Conservation (phyloP, 2,113 vertebrate genomes). For the Narcine bancroftii region DNA sequence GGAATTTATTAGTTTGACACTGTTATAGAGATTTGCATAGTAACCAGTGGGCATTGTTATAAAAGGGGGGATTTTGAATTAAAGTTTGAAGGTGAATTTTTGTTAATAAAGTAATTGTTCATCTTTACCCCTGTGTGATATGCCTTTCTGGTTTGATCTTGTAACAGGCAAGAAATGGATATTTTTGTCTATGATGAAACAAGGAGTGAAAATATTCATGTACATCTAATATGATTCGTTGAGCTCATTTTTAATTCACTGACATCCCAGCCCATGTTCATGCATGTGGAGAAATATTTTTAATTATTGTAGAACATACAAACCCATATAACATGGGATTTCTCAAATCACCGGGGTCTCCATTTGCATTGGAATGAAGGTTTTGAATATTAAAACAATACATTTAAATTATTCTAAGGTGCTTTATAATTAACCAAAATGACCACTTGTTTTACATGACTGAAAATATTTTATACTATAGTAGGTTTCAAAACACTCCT, state of each 20-base stretch:
- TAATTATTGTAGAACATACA: not conserved
- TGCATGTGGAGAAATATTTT: too few species aligned
- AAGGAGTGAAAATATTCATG: not conserved
- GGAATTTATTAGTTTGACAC: too few species aligned
- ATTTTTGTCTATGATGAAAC: not conserved
- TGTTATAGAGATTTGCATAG: too few species aligned
- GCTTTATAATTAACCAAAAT: too few species aligned
- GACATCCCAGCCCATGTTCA: too few species aligned
- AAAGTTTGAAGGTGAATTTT: too few species aligned
- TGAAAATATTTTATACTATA: not conserved
- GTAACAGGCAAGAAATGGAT: not conserved
- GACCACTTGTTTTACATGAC: not conserved
- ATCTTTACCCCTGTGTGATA: too few species aligned
- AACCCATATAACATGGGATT: not conserved
- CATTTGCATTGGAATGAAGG: not conserved
- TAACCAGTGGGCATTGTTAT: too few species aligned
- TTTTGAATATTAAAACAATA: too few species aligned
- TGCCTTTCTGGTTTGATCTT: too few species aligned
- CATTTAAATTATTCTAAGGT: not conserved
- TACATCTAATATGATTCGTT: not conserved
- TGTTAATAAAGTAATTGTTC: too few species aligned
- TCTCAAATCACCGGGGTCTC: not conserved
- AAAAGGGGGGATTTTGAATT: too few species aligned
- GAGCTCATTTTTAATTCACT: not conserved
- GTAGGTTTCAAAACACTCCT: not conserved